Conservation (phyloP, 2,888 invertebrate species). For the Acrobasis suavella region DNA sequence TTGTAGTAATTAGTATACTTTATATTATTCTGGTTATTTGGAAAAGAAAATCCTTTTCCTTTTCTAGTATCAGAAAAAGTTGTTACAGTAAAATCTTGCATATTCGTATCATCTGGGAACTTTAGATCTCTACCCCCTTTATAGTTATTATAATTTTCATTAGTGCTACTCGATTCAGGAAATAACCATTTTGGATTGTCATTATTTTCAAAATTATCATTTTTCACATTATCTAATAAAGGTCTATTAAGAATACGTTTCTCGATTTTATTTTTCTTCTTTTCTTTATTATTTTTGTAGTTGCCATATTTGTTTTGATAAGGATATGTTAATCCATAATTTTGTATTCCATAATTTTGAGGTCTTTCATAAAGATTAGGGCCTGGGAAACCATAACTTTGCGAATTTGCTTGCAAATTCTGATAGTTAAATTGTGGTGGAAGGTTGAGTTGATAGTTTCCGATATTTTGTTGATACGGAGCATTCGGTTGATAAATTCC, state of each 20-base stretch:
- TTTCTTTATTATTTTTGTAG: constrained; percentile 37
- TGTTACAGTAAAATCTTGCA: constrained; percentile 1
- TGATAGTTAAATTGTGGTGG: constrained; percentile 19
- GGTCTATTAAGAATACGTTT: constrained; percentile 65
- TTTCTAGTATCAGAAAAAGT: constrained; percentile 33
- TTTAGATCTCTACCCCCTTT: constrained; percentile 40
- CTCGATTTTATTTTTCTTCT: constrained; percentile 43
- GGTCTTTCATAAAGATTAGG: constrained; percentile 33
- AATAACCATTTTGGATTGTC: constrained; percentile 53
- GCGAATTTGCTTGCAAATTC: constrained; percentile 27
- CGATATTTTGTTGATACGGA: constrained; percentile 20
- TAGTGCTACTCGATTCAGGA: constrained; percentile 43
- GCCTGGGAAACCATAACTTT: constrained; percentile 31
- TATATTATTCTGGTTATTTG: constrained; percentile 26
- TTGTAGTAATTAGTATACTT: constrained; percentile 25
- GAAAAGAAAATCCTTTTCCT: constrained; percentile 41
- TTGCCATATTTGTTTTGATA: constrained; percentile 40
- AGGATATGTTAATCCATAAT: constrained; percentile 47
- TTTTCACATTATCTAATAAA: constrained; percentile 30
- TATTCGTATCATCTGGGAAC: constrained; percentile 45
- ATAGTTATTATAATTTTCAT: constrained; percentile 31
- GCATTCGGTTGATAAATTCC: constrained; percentile 29
- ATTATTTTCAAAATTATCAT: constrained; percentile 28
- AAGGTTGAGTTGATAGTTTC: constrained; percentile 22
- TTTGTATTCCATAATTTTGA: constrained; percentile 39